These are phyloP conservation scores for Chanos chanos DNA, from an alignment of 2,797 vertebrate species.

Conservation along the genomic window DNA sequence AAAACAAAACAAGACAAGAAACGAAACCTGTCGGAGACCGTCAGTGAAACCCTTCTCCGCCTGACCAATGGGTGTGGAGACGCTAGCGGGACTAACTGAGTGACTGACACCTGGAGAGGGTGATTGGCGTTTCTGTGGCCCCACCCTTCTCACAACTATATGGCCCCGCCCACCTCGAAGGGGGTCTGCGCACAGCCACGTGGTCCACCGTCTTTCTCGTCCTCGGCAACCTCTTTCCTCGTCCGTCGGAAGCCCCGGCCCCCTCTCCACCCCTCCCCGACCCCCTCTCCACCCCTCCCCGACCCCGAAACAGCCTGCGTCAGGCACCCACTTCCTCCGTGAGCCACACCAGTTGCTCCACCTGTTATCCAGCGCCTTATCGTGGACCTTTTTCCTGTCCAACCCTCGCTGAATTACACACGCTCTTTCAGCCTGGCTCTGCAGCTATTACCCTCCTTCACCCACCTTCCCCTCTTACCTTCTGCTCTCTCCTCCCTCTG, in stretches of 20 bases:
- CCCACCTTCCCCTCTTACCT: slow-evolving; percentile 7
- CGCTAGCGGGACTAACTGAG: slow-evolving; percentile 3
- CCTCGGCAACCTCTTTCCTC: too few species aligned
- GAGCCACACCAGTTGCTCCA: slow-evolving; percentile 1
- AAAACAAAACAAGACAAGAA: not conserved
- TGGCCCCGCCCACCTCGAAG: not conserved
- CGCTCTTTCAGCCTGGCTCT: slow-evolving; percentile 15
- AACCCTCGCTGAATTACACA: too few species aligned
- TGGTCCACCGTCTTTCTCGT: slow-evolving; percentile 2
- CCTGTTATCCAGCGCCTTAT: not conserved
- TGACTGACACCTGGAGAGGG: slow-evolving; percentile 1
- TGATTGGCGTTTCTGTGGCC: slow-evolving; percentile 22
- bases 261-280: too few species aligned
- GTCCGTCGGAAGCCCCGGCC: too few species aligned
- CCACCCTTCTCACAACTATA: slow-evolving; percentile 7
- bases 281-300: too few species aligned
- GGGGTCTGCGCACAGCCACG: slow-evolving; percentile 9
- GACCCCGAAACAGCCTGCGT: too few species aligned
- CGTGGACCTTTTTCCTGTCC: slow-evolving; percentile 2
- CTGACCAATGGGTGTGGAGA: not conserved
- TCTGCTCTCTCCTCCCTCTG: not conserved
- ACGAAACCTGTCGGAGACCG: not conserved
- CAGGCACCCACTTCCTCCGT: not conserved
- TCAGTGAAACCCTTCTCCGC: not conserved
- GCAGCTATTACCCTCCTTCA: not conserved